Percentiles rank a stretch among this genome's conserved stretches.
These are phyloP conservation scores for Brachyhypopomus occidentalis DNA, from an alignment of 2,113 vertebrate species.

Conservation along the genomic window DNA sequence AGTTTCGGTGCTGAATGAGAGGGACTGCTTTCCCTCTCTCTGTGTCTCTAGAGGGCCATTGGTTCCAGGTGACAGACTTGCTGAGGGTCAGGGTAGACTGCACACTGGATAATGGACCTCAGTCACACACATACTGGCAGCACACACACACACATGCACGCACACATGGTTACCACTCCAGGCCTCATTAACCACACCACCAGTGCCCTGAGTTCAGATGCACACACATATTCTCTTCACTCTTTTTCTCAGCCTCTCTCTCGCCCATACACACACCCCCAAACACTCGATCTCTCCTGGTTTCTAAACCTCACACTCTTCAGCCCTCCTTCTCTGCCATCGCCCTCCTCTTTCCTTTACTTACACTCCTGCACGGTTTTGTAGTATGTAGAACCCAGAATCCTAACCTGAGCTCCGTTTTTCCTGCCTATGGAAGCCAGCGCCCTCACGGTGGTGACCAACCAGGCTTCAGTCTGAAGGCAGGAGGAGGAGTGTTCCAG, in stretches of 20 bases:
- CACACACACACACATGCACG: conserved; percentile 1
- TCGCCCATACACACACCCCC: conserved; percentile 30
- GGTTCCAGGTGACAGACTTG: conserved; percentile 73
- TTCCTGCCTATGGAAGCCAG: not conserved
- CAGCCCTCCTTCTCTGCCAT: not conserved
- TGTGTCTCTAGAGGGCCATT: conserved; percentile 59
- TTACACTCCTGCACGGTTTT: not conserved
- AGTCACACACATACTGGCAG: conserved; percentile 41
- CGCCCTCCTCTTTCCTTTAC: not conserved
- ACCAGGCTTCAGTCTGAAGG: not conserved
- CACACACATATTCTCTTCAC: conserved; percentile 58
- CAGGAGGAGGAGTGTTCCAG: not conserved
- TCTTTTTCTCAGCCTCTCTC: conserved; percentile 35
- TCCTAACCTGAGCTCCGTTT: not conserved
- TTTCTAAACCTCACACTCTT: conserved; percentile 35
- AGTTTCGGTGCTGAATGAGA: conserved; percentile 68
- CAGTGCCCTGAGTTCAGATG: conserved; percentile 70
- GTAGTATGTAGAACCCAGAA: not conserved
- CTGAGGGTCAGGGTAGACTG: conserved; percentile 72
- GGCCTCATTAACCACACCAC: conserved; percentile 75
- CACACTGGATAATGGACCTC: conserved; percentile 68
- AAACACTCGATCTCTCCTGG: conserved; percentile 48
- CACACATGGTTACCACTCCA: conserved; percentile 62
- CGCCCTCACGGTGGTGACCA: not conserved
- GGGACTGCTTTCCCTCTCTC: conserved; percentile 49